A percentile compares a stretch with the other conserved stretches of the same genome.
Conservation (phyloP, 1,140 invertebrate genomes). For the Penaeus vannamei region DNA sequence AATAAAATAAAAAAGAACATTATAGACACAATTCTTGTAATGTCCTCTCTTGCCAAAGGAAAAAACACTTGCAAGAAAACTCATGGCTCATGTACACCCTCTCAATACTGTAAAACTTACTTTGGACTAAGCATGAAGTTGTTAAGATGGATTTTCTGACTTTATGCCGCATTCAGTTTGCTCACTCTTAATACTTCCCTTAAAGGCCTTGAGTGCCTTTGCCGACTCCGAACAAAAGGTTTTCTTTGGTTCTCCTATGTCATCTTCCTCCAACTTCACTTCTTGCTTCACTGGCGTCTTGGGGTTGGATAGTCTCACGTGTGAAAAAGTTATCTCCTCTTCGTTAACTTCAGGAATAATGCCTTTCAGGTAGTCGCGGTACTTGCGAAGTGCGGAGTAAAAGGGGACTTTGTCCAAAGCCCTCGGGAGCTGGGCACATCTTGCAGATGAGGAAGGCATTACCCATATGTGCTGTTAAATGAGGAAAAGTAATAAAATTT, state of each 20-base stretch:
- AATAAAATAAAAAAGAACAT: too few species aligned
- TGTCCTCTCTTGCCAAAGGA: too few species aligned
- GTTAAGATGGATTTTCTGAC: too few species aligned
- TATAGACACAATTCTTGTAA: too few species aligned
- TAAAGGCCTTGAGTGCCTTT: neutral
- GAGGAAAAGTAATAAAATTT: slow-evolving; percentile 64
- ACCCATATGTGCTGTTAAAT: slow-evolving; percentile 93
- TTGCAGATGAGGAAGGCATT: slow-evolving; percentile 97
- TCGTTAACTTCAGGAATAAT: slow-evolving; percentile 88
- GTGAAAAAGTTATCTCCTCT: slow-evolving; percentile 87
- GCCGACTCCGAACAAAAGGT: too few species aligned
- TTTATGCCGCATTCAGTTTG: too few species aligned
- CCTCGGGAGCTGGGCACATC: slow-evolving; percentile 94
- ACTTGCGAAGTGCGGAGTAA: slow-evolving; percentile 95
- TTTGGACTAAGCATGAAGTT: too few species aligned
- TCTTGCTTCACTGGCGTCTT: slow-evolving; percentile 36
- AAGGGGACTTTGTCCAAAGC: slow-evolving; percentile 98
- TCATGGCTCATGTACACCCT: too few species aligned
- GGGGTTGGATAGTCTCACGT: slow-evolving; percentile 61
- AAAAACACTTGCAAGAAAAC: too few species aligned
- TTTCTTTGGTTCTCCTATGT: neutral
- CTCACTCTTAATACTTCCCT: neutral
- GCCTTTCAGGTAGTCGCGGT: slow-evolving; percentile 93
- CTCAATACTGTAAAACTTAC: too few species aligned
- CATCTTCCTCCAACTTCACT: neutral